A percentile compares a stretch with the other conserved stretches of the same genome.
These are phyloP conservation scores for Amphipoea oculea DNA, from an alignment of 2,888 invertebrate genomes.

Conservation along the genomic window DNA sequence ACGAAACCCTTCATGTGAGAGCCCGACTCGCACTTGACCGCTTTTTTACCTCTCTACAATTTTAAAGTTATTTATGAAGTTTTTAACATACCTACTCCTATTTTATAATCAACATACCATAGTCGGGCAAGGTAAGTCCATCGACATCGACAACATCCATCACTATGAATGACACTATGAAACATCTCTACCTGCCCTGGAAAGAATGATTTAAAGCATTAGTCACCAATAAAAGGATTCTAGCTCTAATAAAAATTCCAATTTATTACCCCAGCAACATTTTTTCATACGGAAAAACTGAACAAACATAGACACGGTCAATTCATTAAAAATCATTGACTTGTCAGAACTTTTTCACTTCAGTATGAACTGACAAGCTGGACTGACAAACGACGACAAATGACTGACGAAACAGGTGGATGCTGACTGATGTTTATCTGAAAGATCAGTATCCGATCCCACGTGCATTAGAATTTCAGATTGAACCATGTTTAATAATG, in stretches of 20 bases:
- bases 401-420: constrained; percentile 68
- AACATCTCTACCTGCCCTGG: constrained; percentile 15
- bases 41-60: not conserved
- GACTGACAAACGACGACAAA: constrained; percentile 70
- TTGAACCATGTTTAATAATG: constrained; percentile 61
- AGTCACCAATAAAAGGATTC: constrained; percentile 46
- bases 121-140: constrained; percentile 6
- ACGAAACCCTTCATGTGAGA: not conserved
- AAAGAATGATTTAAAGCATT: constrained; percentile 46
- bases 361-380: constrained; percentile 61
- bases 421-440: constrained; percentile 62
- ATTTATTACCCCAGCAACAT: constrained; percentile 26
- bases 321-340: constrained; percentile 59
- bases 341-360: constrained; percentile 58
- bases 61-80: constrained; percentile 4
- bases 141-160: constrained; percentile 31
- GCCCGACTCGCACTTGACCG: not conserved
- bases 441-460: constrained; percentile 71
- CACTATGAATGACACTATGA: constrained; percentile 45
- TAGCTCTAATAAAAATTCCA: constrained; percentile 11
- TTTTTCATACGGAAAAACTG: constrained; percentile 24
- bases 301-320: constrained; percentile 31
- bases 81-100: constrained; percentile 7
- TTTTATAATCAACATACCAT: constrained; percentile 39
- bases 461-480: constrained; percentile 77